Conservation (phyloP, 2,113 vertebrate genomes). For the Bufo bufo region DNA sequence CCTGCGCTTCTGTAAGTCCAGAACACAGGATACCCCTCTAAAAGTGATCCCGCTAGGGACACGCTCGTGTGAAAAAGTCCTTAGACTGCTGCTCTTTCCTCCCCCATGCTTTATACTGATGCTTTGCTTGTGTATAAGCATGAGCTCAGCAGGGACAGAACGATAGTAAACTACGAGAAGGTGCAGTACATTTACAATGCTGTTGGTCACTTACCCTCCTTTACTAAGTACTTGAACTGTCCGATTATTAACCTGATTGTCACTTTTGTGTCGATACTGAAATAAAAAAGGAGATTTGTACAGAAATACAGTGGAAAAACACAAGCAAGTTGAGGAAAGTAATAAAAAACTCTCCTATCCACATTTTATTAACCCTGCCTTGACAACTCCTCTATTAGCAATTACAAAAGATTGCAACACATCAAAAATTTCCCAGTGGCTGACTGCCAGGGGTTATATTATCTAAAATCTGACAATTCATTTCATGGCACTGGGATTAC, state of each 20-base stretch:
- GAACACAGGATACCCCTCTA: too few relatives aligned
- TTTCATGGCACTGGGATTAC: too few relatives aligned
- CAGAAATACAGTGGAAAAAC: not conserved
- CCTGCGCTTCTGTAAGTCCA: too few relatives aligned
- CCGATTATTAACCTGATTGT: slow-evolving; percentile 91
- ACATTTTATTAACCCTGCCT: not conserved
- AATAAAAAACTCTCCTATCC: not conserved
- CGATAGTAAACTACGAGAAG: not conserved
- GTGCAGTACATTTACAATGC: too few relatives aligned
- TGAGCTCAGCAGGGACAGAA: not conserved
- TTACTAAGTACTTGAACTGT: slow-evolving; percentile 80
- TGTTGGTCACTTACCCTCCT: slow-evolving; percentile 79
- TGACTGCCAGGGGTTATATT: too few relatives aligned
- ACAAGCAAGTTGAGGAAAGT: not conserved
- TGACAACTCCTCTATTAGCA: not conserved
- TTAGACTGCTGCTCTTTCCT: not conserved
- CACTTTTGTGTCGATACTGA: slow-evolving; percentile 88
- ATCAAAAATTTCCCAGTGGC: not conserved
- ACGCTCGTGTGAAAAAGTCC: too few relatives aligned
- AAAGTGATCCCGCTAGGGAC: not conserved
- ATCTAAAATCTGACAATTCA: too few relatives aligned
- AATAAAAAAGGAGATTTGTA: slow-evolving; percentile 51
- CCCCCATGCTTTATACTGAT: not conserved
- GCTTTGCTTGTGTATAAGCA: not conserved
- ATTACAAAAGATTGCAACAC: not conserved